Evolutionary conservation across 2,888 invertebrate species (phyloP), one percentile per base, ranked within the genome.

Genomic region (Drosophila engyochracea): DNA sequence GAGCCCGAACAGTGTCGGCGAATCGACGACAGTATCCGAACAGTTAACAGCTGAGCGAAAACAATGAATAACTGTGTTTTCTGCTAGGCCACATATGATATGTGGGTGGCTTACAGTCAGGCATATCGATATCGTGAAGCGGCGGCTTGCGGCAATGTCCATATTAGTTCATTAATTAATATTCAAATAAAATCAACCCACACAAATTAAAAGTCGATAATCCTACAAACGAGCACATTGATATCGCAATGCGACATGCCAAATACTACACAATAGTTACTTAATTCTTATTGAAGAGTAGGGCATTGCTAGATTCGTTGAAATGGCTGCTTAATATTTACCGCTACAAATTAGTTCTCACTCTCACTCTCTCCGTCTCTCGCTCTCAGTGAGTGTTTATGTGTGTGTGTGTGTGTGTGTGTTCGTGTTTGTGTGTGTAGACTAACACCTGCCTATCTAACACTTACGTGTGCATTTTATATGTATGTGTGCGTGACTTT

Each of bases 21-120:
- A 55, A 37, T 12, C 71, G 41, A 51, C 49, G 28, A 51, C 51
- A 59, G 31, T 51, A 33, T 39, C 58, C 71, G 71, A 69, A 57
- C 57, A 57, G 16, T n/a, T 25, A 25, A 52, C 57, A 80, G 62
- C 59, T 68, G 81, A 80, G 70, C 76, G 62, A 47, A 22, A 52
- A 54, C 70, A 64, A 58, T 53, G 49, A 60, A 81, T 76, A 80
- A 76, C 76, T 75, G 81, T 75, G 81, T 28, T 33, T 51, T 28
- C 7, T 4, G 19, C 35, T 16, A 35, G 22, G 25, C 47, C 54
- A 25, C 12, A 33, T 30, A 9, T 25, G 1, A 9, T 39, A 52
- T n/a, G 81, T 59, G 69, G 59, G 58, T 22, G 62, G 39, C 51
- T 22, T 30, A 5, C 47, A 28, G 3, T 41, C 6, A 22, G 58